Evolutionary conservation across 2,888 invertebrate genomes (phyloP), one percentile per base, ranked within the genome.

Genomic region (Heliconius ismenius): DNA sequence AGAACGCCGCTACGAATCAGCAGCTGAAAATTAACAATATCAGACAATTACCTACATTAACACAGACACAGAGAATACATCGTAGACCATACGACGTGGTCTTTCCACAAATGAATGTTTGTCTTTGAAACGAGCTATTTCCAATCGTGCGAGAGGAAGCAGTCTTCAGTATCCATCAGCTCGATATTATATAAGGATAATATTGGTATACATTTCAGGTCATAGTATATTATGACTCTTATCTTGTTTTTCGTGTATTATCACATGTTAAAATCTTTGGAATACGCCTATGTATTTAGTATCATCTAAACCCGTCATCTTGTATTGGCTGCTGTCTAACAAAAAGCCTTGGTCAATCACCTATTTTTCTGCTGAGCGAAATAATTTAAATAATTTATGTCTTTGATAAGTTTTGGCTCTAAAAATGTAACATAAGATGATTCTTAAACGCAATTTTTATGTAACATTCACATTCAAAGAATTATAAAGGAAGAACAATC

Each of bases 11-110:
- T 83, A 68, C 63, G 58, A 74, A 62, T 69, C 26, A 75, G 73
- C 78, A 78, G 75, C 70, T 76, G 82, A 81, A 84, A 88, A 88
- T 77, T 83, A 89, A 87, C 82, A 83, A 85, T 87, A 88, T 85
- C 89, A 85, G 88, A 91, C 87, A 87, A 88, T 88, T 89, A 89
- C 84, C 89, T 92, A 91, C 86, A 75, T 83, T 84, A 86, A 86
- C 88, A 90, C 85, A 86, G 80, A 80, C 80, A 82, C 81, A 83
- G 81, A 81, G 83, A 85, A 85, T 89, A 87, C 86, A 85, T 81
- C 83, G 82, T 80, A 77, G 83, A 85, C 83, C 79, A 84, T 82
- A 80, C 81, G 78, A 79, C 70, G 73, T 77, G 75, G 75, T 39
- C 21, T 70, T 36, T 26, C 73, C 76, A 78, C 65, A 43, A 13